Base-by-base conservation (phyloP, 2,888 invertebrate genomes). In the Troides oblongomaculatus region DNA sequence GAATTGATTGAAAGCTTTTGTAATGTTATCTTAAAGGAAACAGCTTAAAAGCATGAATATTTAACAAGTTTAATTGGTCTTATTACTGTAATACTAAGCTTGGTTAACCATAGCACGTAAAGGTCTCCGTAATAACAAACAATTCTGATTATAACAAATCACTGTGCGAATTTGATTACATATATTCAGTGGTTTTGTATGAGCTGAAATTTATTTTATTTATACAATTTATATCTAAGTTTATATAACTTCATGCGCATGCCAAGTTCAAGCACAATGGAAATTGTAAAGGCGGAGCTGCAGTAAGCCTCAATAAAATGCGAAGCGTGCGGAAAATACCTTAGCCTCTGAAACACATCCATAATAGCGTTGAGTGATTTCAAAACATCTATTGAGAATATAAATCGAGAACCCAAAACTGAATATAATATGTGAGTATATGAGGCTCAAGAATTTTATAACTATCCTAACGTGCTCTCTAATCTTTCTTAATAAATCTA, bases 321-420 rank as follows among this genome's bases (percentile, higher is more conserved):
- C 43, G 39, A 62, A 25, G 61, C 57, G 69, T 46, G 62, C 66
- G 60, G 25, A 66, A 66, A 70, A 60, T 70, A 59, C 58, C 30
- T 53, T 50, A 50, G 10, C 50, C 12, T 63, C 63, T 53, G 18
- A 70, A 58, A 64, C 25, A 62, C 67, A 30, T 62, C 69, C 56
- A 68, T 63, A 58, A 53, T 67, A 72, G 66, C 67, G 68, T 75
- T 75, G 73, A 69, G 58, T 67, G 64, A 68, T 61, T 66, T 66
- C 46, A 50, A 60, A 25, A 30, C 30, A n/a, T 46, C 57, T 23
- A n/a, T 10, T 25, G 23, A 58, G 23, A 58, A 3, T 23, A 58
- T 18, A 18, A n/a, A 18, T n/a, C 8, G 12, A 43, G 43, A 43
- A 43, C 43, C 43, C 8, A 43, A 43, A 43, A 43, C 10, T 43